Evolutionary conservation across 2,888 invertebrate species (phyloP).

Genomic region (Coenonympha arcania): DNA sequence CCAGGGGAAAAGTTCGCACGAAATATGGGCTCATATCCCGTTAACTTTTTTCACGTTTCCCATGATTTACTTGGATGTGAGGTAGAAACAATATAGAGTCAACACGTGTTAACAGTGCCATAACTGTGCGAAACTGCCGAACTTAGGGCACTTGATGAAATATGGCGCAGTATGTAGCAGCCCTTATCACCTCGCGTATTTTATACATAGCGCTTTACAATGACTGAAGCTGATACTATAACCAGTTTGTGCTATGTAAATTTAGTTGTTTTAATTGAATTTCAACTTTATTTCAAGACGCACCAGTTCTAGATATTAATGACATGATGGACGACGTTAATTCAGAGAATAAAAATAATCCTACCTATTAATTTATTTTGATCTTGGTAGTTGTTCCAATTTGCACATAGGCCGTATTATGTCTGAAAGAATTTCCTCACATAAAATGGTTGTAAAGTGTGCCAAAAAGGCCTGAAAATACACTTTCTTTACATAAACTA

Average conservation of each 20-base stretch:
- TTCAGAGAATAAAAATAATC: no score
- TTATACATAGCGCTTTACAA: slow-evolving; percentile 14
- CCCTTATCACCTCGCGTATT: slow-evolving; percentile 42
- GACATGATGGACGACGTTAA: no score
- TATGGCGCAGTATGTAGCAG: slow-evolving; percentile 63
- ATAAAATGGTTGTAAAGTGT: no score
- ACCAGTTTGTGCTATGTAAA: background rate
- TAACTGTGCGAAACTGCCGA: slow-evolving; percentile 68
- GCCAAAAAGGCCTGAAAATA: no score
- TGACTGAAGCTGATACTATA: background rate
- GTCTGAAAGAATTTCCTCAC: no score
- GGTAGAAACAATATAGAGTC: slow-evolving; percentile 58
- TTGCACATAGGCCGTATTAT: no score
- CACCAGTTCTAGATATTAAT: no score
- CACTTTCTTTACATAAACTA: no score
- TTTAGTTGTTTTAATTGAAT: background rate
- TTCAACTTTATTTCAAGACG: no score
- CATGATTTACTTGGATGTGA: slow-evolving; percentile 52
- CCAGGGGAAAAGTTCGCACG: slow-evolving; percentile 17
- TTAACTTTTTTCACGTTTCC: slow-evolving; percentile 40
- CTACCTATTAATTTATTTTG: no score
- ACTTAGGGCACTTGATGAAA: slow-evolving; percentile 71
- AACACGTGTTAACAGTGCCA: slow-evolving; percentile 72
- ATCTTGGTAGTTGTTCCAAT: no score
- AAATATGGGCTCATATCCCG: slow-evolving; percentile 26